Percentiles rank a stretch among this genome's conserved stretches.
These are phyloP conservation scores for Diarsia mendica DNA, from an alignment of 2,888 invertebrate genomes.

Conservation along the genomic window DNA sequence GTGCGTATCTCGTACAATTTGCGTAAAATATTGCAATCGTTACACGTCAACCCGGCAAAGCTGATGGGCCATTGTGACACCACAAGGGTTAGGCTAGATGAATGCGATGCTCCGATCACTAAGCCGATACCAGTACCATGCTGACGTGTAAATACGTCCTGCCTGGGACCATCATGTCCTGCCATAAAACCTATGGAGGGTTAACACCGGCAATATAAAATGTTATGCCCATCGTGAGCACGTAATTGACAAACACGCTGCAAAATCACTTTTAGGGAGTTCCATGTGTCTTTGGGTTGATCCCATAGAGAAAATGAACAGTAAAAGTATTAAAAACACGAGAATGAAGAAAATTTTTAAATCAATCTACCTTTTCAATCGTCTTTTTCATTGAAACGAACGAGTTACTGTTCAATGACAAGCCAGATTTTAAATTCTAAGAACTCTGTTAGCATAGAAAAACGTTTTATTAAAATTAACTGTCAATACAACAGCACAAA, in stretches of 20 bases:
- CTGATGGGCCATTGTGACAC: conserved; percentile 81
- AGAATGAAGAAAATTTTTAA: background rate
- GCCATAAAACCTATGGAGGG: conserved; percentile 58
- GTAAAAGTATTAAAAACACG: background rate
- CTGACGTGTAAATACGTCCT: conserved; percentile 79
- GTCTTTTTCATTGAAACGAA: background rate
- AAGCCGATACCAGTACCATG: conserved; percentile 77
- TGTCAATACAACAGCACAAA: conserved; percentile 28
- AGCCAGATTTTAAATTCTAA: conserved; percentile 1
- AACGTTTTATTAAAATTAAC: conserved; percentile 34
- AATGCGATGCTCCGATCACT: conserved; percentile 79
- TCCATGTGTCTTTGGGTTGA: background rate
- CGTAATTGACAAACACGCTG: conserved; percentile 5
- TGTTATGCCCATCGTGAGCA: conserved; percentile 41
- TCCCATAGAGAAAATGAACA: background rate
- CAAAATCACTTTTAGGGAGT: conserved; percentile 15
- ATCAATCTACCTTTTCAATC: conserved; percentile 1
- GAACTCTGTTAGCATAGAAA: conserved; percentile 9
- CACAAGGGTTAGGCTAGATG: conserved; percentile 84
- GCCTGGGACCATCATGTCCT: conserved; percentile 58
- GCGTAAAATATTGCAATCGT: conserved; percentile 81
- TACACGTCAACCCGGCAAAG: conserved; percentile 73
- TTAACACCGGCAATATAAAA: conserved; percentile 56
- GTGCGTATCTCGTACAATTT: conserved; percentile 67
- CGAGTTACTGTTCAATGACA: conserved; percentile 5